These are phyloP conservation scores for Zoanthus sociatus DNA, from an alignment of 92 coral and sea anemone genomes.

Conservation along the genomic window DNA sequence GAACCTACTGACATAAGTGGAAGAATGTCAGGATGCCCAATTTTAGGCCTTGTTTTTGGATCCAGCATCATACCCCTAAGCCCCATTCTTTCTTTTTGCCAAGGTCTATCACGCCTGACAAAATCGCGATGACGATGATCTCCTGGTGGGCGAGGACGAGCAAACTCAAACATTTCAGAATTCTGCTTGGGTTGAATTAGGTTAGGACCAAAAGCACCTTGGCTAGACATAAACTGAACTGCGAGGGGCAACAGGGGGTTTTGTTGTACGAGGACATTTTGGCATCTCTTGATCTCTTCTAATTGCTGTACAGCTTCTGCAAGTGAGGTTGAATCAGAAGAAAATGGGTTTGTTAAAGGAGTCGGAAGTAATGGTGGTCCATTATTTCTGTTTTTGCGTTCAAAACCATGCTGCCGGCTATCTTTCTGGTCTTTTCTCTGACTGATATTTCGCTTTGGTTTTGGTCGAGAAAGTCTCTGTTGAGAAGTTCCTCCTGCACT, in stretches of 20 bases:
- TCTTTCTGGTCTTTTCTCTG: not conserved
- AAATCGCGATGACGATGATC: not conserved
- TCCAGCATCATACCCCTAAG: not conserved
- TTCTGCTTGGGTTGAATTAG: not conserved
- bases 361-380: constrained; percentile 21
- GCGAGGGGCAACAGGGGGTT: constrained; percentile 34
- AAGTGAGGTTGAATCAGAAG: constrained; percentile 13
- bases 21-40: not conserved
- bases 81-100: not conserved
- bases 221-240: constrained; percentile 14
- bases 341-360: constrained; percentile 20
- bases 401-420: not conserved
- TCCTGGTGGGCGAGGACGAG: constrained; percentile 31
- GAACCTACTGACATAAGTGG: not conserved
- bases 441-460: not conserved
- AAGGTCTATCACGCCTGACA: not conserved
- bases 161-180: constrained; percentile 22
- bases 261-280: constrained; percentile 40
- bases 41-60: not conserved
- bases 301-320: constrained; percentile 16
- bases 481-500: not conserved
- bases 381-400: not conserved
- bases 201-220: constrained; percentile 28
- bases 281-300: constrained; percentile 19
- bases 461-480: not conserved